Evolutionary conservation across 1,140 invertebrate genomes (phyloP), one percentile per base, ranked within the genome.

Genomic region (Sycobia sp.): DNA sequence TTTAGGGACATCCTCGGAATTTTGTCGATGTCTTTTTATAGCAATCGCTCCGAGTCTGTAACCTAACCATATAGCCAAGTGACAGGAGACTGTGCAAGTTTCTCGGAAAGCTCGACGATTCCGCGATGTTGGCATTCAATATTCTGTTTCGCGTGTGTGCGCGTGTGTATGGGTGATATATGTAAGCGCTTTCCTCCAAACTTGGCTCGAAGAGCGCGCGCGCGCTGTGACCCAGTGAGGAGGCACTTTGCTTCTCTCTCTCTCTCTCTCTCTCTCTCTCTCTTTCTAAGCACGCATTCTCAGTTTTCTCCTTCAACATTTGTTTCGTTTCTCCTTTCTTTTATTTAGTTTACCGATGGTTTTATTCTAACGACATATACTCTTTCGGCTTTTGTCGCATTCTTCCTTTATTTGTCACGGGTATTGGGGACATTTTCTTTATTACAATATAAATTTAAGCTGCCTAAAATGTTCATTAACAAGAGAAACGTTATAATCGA

Each of bases 201-300:
- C 57, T 59, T 59, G 46, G 57, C 57, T 59, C 44, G 54, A 34
- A 46, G 41, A 27, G 54, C 41, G 39, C 43, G 41, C 41, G 54
- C 41, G 39, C 43, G 43, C 23, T 36, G 46, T 50, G 57, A 50
- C 57, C 56, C 57, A 59, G 36, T 59, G 57, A 49, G 11, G 56
- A n/a, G 22, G 13, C 8, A 16, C 13, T n/a, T n/a, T 14, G 2
- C 13, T 32, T 46, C 20, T 23, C 23, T 34, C 55, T 32, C 54
- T 46, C 41, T 22, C 39, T 39, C 39, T 32, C n/a, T 43, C 53
- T 13, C 16, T 18, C 36, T 46, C n/a, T 1, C 22, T 54, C 43
- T 23, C 36, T 20, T 34, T 16, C 47, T 9, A 4, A 20, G 18
- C 32, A 23, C 49, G 32, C 32, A 38, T 38, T 18, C 32, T 34